Conservation (phyloP, 2,888 invertebrate species). For the Spisula subtruncata region DNA sequence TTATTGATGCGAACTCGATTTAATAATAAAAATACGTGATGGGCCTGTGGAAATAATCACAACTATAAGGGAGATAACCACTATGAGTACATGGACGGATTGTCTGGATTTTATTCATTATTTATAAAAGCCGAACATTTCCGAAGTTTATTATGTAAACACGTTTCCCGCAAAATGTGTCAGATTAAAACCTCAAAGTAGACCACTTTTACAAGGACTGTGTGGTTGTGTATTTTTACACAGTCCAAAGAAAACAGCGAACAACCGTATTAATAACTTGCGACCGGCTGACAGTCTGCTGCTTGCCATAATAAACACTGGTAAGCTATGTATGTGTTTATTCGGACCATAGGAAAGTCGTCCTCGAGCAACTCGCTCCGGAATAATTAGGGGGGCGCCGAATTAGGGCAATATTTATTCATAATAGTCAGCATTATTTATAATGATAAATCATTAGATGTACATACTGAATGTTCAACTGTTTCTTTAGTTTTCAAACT, state of each 20-base stretch:
- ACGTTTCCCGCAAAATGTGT: neutral
- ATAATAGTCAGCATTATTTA: no score
- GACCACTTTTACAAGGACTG: neutral
- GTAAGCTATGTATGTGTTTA: neutral
- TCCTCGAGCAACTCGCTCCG: neutral
- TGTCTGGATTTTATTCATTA: no score
- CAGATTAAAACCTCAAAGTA: neutral
- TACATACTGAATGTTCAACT: no score
- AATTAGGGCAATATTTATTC: no score
- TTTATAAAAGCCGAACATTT: neutral
- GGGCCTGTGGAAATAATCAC: no score
- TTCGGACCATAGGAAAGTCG: neutral
- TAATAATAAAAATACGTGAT: no score
- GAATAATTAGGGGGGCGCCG: no score
- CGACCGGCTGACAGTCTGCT: neutral
- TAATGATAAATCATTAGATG: no score
- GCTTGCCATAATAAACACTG: neutral
- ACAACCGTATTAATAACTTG: neutral
- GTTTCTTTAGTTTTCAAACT: no score
- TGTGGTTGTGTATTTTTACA: neutral
- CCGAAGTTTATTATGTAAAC: conserved; percentile 3
- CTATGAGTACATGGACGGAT: no score
- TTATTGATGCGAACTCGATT: no score
- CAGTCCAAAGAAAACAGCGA: neutral
- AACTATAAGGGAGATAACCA: no score